phyloP scores from a whole-genome alignment of 2,888 invertebrate species.

The Teleogryllus oceanicus region DNA sequence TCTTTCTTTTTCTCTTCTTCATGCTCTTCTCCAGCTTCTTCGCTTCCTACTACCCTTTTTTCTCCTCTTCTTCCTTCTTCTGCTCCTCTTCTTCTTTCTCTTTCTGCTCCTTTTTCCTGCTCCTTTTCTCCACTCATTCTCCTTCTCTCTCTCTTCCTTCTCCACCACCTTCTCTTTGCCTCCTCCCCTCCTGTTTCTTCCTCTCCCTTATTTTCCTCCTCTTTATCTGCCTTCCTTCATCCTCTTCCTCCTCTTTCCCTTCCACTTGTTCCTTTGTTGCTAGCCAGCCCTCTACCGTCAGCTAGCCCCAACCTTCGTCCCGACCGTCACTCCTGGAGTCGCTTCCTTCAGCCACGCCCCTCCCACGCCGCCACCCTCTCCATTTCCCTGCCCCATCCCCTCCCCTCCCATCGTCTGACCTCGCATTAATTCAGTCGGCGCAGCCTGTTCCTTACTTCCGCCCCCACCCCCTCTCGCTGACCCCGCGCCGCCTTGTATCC shows the following conservation, averaged over 20 bases:
- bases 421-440: not conserved
- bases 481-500: not conserved
- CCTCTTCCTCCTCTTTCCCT: too few species aligned
- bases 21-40: not conserved
- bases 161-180: not conserved
- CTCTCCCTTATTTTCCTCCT: not conserved
- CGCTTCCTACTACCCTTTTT: not conserved
- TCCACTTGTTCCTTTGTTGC: too few species aligned
- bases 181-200: not conserved
- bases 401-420: not conserved
- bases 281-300: not conserved
- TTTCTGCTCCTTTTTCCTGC: not conserved
- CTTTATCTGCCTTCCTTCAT: too few species aligned
- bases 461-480: not conserved
- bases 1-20: not conserved
- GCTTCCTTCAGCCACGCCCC: not conserved
- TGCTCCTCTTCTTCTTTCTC: not conserved
- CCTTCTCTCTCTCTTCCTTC: not conserved
- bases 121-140: not conserved
- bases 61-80: too few species aligned
- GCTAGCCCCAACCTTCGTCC: not conserved
- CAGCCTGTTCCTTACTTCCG: too few species aligned
- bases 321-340: not conserved
- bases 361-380: not conserved
- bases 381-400: not conserved